These are phyloP conservation scores for Erebia aethiops DNA, from an alignment of 2,888 invertebrate species.

Conservation along the genomic window DNA sequence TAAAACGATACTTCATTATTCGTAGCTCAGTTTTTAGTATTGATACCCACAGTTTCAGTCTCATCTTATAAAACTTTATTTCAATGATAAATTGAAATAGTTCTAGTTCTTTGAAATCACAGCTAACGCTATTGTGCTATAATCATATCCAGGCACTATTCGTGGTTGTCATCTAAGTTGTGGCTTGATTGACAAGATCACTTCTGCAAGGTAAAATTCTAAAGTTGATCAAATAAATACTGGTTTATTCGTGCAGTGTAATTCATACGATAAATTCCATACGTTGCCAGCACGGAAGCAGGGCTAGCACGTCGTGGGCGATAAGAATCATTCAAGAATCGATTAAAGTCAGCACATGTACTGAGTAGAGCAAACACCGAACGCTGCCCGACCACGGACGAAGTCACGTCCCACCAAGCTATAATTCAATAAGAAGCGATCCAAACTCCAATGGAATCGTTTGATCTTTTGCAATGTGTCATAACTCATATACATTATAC, in stretches of 20 bases:
- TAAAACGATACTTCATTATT: too few species aligned
- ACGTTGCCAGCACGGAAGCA: not conserved
- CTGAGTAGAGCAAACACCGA: constrained; percentile 67
- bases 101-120: too few species aligned
- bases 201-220: too few species aligned
- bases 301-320: constrained; percentile 47
- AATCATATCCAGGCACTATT: too few species aligned
- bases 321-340: constrained; percentile 67
- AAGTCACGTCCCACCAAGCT: constrained; percentile 64
- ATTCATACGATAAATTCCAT: not conserved
- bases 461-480: constrained; percentile 52
- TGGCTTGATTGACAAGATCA: too few species aligned
- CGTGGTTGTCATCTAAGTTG: too few species aligned
- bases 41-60: too few species aligned
- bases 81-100: too few species aligned
- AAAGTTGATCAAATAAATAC: not conserved
- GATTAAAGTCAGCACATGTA: constrained; percentile 73
- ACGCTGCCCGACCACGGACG: constrained; percentile 58
- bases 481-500: constrained; percentile 44
- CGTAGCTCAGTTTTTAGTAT: too few species aligned
- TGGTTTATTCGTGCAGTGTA: not conserved
- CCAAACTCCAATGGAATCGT: constrained; percentile 61
- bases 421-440: constrained; percentile 76
- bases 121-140: too few species aligned
- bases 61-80: too few species aligned